Evolutionary conservation across 2,888 invertebrate genomes (phyloP), one percentile per base, ranked within the genome.

Genomic region (Campaea margaritaria): DNA sequence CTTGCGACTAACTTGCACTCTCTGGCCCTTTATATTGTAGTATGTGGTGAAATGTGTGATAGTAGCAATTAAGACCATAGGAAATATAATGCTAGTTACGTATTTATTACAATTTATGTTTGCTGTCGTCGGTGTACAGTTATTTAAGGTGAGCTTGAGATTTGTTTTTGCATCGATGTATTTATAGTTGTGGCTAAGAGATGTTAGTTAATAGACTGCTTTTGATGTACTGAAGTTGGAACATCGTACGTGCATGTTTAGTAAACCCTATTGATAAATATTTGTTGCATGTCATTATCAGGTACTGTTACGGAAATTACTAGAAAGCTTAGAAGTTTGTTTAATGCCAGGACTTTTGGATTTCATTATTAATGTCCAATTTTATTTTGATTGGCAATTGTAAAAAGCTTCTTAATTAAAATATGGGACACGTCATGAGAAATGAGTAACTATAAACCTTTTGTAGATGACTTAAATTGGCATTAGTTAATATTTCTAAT

Each of bases 21-120:
- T 64, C 75, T 78, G 78, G 77, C 72, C 59, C 64, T 64, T 55
- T 36, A 53, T 58, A 56, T 44, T 79, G 75, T 89, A 99, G 98
- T 99, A 99, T 95, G 99, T 99, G 94, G 99, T 99, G 88, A 99
- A 99, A 95, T 99, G 99, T 95, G 99, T 99, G 94, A 98, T 98
- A 94, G 98, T 98, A 94, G 98, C 98, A 84, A 97, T 99, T 93
- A 98, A 98, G 95, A 99, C 98, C 87, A 99, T 99, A 95, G 99
- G 99, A 93, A 99, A 99, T 96, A 99, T 99, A 93, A 98, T 99
- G 96, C 95, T 99, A 96, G 99, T 99, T 94, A 99, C 99, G 91
- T 98, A 98, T 95, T 97, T 99, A 92, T 97, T 99, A 93, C 98
- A 99, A 96, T 99, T 99, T 95, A 99, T 99, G 99, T 99, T 99